Conservation (phyloP, 2,113 vertebrate genomes). For the Lophius piscatorius region DNA sequence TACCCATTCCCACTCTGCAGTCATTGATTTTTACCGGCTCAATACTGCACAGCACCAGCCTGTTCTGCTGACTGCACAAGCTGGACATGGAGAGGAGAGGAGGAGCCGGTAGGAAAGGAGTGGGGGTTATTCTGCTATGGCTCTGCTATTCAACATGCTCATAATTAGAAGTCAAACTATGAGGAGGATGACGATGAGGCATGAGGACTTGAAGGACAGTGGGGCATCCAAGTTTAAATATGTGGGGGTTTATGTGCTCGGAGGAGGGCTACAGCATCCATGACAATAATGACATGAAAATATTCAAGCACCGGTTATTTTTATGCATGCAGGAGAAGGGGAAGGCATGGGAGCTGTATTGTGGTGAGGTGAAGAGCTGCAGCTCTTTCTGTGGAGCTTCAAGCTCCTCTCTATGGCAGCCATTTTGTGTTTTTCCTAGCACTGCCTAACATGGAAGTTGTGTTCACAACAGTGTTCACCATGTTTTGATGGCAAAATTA, state of each 20-base stretch:
- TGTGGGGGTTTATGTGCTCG: neutral
- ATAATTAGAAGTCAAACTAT: conserved; percentile 58
- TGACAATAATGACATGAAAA: conserved; percentile 7
- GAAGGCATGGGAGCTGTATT: conserved; percentile 1
- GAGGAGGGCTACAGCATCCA: conserved; percentile 12
- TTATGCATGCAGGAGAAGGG: neutral
- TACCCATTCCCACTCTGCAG: conserved; percentile 69
- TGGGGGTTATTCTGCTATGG: conserved; percentile 52
- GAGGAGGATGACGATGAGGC: conserved; percentile 31
- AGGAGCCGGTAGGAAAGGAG: neutral
- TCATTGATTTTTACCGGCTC: conserved; percentile 77
- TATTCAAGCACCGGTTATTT: neutral
- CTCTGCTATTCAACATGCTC: conserved; percentile 57
- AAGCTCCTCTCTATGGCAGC: conserved; percentile 69
- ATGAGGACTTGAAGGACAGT: conserved; percentile 29
- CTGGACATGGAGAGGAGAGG: conserved; percentile 49
- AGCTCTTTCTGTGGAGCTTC: conserved; percentile 53
- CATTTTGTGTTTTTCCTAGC: conserved; percentile 77
- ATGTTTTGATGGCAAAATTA: neutral
- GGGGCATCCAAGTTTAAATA: conserved; percentile 10
- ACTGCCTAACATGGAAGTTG: conserved; percentile 74
- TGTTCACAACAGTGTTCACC: conserved; percentile 30
- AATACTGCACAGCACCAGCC: conserved; percentile 74
- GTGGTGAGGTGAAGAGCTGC: conserved; percentile 46
- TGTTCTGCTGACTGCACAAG: conserved; percentile 81